These are phyloP conservation scores for Troglohyphantes excavatus DNA, from an alignment of 2,888 invertebrate species.

Conservation along the genomic window DNA sequence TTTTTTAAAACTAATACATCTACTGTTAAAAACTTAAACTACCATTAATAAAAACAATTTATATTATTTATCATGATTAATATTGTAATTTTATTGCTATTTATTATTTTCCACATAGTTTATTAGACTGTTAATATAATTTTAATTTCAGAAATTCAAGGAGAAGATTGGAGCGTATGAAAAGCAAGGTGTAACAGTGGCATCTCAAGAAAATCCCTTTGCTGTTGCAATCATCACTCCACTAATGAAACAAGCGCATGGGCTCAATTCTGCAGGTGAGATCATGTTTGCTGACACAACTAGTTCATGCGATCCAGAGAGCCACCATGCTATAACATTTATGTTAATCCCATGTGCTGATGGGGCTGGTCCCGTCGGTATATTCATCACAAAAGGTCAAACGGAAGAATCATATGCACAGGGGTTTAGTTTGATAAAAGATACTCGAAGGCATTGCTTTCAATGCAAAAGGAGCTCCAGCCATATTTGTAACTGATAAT, in stretches of 20 bases:
- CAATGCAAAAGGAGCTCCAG: no score
- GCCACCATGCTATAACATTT: neutral
- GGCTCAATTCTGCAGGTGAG: neutral
- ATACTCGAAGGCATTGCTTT: no score
- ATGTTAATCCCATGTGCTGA: neutral
- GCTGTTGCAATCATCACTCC: neutral
- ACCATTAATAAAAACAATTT: no score
- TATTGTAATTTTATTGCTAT: no score
- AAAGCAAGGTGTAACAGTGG: neutral
- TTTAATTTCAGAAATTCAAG: no score
- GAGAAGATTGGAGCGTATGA: neutral
- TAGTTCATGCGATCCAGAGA: neutral
- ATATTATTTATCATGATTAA: no score
- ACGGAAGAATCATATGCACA: neutral
- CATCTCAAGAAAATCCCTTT: neutral
- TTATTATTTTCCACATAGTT: no score
- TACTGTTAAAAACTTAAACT: no score
- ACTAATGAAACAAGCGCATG: neutral
- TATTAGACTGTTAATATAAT: no score
- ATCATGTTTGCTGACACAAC: neutral
- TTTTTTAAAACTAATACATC: no score
- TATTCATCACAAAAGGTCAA: constrained; percentile 23
- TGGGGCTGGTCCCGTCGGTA: neutral
- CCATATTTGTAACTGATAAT: no score
- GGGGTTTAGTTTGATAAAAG: no score